Base-by-base conservation (phyloP, 2,113 vertebrate species). In the Ceuthmochares aereus region DNA sequence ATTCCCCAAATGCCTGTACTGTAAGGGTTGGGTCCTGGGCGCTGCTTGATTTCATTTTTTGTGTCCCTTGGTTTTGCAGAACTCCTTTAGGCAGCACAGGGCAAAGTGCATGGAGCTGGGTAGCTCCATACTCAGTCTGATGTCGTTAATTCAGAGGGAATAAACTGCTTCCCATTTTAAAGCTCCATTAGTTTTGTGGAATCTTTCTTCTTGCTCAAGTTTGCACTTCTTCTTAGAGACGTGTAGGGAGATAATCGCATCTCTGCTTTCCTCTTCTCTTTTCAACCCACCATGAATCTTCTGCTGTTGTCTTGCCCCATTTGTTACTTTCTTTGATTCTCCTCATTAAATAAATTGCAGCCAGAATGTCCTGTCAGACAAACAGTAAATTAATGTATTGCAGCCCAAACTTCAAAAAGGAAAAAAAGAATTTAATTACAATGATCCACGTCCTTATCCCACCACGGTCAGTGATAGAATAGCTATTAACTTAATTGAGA, bases 341-440 rank as follows among this genome's bases (percentile, higher is more conserved):
- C 34, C 78, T 95, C 90, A 80, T 95, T 96, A 96, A 93, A 90
- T 84, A 95, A 96, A 93, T 88, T 96, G 59, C 82, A 75, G 34
- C 26, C 72, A 59, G 91, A 94, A 83, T 55, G 40, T 91, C 55
- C 90, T 85, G 78, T 93, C 91, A 96, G 84, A 91, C 0, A 10
- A 91, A 67, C 9, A 51, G 45, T 74, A 90, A 91, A 95, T 96
- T 62, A 89, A 85, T 90, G 80, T 73, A 66, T 77, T 85, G 75
- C 43, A 85, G 67, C 51, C 82, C 29, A 58, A 88, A 88, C 63
- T 91, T 91, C 75, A 90, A 91, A 93, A 83, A 87, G 51, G 66
- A n/a, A 66, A 81, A 40, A 54, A 91, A 68, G 22, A 85, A 90
- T 74, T 89, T 80, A 80, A 93, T 93, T 91, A 77, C 36, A 66